Evolutionary conservation across 2,113 vertebrate genomes (phyloP).

Genomic region (Todiramphus chloris): DNA sequence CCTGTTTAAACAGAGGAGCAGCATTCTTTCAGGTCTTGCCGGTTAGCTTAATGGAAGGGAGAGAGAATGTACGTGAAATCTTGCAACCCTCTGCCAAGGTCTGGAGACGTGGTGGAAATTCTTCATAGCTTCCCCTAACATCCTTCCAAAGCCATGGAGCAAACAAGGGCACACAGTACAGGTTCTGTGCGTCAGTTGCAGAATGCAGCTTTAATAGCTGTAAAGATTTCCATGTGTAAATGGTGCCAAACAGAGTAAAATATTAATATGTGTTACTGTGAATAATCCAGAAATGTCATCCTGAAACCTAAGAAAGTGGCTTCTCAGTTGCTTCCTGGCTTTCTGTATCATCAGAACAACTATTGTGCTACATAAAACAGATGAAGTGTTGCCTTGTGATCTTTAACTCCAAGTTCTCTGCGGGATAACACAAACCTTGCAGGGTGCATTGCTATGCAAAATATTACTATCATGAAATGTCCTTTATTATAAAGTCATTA

Average conservation of each 20-base stretch:
- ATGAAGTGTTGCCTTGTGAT: neutral
- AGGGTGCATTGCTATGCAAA: neutral
- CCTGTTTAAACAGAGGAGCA: neutral
- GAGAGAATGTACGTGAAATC: neutral
- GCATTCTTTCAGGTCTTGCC: neutral
- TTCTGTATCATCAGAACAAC: neutral
- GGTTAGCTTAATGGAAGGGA: neutral
- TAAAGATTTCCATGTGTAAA: neutral
- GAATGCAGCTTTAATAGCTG: neutral
- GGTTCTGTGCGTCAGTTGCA: neutral
- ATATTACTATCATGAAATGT: neutral
- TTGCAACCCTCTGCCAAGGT: neutral
- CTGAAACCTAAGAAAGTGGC: neutral
- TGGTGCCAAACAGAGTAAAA: conserved; percentile 12
- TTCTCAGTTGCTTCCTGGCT: neutral
- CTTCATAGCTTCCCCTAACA: neutral
- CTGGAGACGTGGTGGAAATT: neutral
- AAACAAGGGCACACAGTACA: neutral
- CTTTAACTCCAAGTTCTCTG: neutral
- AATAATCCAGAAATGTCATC: conserved; percentile 35
- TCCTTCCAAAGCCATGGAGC: neutral
- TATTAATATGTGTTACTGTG: conserved; percentile 20
- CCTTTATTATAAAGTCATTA: neutral
- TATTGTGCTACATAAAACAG: neutral
- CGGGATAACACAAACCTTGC: neutral